Conservation (phyloP, 2,113 vertebrate genomes). For the Lepus americanus region DNA sequence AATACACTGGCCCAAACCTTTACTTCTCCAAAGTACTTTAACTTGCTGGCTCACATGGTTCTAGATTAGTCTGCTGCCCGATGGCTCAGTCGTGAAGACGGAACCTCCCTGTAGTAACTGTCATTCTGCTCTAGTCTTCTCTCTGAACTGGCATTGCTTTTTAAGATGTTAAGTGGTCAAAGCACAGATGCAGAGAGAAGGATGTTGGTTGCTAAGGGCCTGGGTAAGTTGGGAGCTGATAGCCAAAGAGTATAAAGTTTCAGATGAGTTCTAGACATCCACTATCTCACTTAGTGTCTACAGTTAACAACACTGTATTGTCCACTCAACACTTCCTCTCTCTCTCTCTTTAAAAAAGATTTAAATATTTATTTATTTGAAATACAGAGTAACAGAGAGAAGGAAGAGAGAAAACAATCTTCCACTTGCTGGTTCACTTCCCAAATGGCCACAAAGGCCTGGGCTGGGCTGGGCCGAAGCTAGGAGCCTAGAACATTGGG, state of each 20-base stretch:
- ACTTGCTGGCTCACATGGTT: not conserved
- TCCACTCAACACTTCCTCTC: not conserved
- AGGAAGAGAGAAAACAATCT: not conserved
- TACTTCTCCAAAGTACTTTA: constrained; percentile 12
- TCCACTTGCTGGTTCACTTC: too few species aligned
- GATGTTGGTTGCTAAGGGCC: not conserved
- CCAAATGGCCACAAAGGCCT: too few species aligned
- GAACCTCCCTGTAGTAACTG: not conserved
- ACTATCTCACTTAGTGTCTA: not conserved
- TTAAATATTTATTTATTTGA: not conserved
- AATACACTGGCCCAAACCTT: not conserved
- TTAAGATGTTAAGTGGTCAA: not conserved
- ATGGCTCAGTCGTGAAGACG: not conserved
- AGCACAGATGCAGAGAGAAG: not conserved
- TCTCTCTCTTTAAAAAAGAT: too few species aligned
- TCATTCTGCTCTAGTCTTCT: not conserved
- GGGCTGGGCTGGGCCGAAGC: too few species aligned
- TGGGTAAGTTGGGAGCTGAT: not conserved
- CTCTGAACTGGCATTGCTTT: not conserved
- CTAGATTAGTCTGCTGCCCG: not conserved
- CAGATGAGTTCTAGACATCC: not conserved
- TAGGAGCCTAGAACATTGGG: too few species aligned
- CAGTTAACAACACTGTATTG: not conserved
- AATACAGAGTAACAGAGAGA: too few species aligned
- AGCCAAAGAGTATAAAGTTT: not conserved